A percentile compares a stretch with the other conserved stretches of the same genome.
phyloP scores from a whole-genome alignment of 2,797 vertebrate species.

The Gymnodraco acuticeps region DNA sequence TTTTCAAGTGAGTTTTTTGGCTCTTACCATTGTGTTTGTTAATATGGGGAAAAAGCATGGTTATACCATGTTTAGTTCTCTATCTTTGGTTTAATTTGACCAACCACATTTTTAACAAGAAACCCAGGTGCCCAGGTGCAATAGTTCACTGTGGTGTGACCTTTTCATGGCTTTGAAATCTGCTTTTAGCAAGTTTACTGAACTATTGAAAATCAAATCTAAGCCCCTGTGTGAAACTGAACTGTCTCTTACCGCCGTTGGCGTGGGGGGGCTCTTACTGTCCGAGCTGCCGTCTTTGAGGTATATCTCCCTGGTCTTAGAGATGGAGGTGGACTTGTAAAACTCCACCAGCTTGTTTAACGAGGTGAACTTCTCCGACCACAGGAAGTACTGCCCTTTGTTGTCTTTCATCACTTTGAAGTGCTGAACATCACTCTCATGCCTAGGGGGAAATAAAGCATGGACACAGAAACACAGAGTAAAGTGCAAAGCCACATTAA shows the following conservation, averaged over 20 bases:
- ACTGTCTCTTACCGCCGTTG: slow-evolving; percentile 53
- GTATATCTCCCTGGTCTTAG: slow-evolving; percentile 91
- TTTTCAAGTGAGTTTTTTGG: too few species aligned
- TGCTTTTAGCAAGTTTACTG: neutral
- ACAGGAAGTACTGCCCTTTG: slow-evolving; percentile 93
- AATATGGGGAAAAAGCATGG: too few species aligned
- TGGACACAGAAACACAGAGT: neutral
- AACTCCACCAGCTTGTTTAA: slow-evolving; percentile 96
- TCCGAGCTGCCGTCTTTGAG: slow-evolving; percentile 83
- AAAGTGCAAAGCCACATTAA: too few species aligned
- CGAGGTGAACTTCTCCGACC: slow-evolving; percentile 94
- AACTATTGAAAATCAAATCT: neutral
- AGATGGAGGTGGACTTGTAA: slow-evolving; percentile 92
- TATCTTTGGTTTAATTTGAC: too few species aligned
- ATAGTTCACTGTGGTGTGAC: neutral
- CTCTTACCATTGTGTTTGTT: too few species aligned
- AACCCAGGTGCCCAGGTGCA: neutral
- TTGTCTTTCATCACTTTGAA: slow-evolving; percentile 96
- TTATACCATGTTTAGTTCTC: too few species aligned
- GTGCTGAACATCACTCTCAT: slow-evolving; percentile 95
- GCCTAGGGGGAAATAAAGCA: slow-evolving; percentile 79
- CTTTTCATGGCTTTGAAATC: neutral
- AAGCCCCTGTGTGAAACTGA: accelerated
- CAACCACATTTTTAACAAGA: neutral
- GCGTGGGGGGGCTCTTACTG: slow-evolving; percentile 12